Evolutionary conservation across 2,797 vertebrate species (phyloP), one percentile per base, ranked within the genome.

Genomic region (Monodelphis domestica): DNA sequence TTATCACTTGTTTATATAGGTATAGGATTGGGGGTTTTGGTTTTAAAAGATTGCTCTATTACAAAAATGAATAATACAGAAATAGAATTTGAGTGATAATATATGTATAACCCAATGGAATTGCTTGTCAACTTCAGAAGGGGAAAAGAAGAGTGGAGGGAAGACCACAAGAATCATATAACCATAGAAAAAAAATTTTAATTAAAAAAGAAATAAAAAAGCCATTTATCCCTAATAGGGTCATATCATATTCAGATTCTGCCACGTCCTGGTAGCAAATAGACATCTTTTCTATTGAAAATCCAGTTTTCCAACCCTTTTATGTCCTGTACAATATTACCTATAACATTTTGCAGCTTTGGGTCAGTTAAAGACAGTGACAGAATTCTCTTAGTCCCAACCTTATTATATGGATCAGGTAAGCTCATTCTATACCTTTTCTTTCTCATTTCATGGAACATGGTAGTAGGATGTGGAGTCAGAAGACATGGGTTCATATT

Each of bases 381-480:
- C 53, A 12, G 87, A 93, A 50, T 53, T 0, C 3, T 45, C 52
- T 53, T 29, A 55, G 0, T 50, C 6, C 24, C 29, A 53, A 3
- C 10, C 5, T 89, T 54, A 24, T 3, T 52, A 33, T 10, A 4
- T 88, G 54, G 38, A 45, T 89, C 12, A 0, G 50, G 90, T 90
- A 12, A 28, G 10, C 28, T 15, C 12, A 45, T 5, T 0, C 0
- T 0, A 1, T 12, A 38, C 87, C 70, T 45, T 59, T 5, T 2
- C 88, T 53, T 92, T 91, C 96, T 91, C 95, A 90, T 96, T 97
- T 78, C 9, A 5, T 78, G n/a, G 2, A 38, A 7, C n/a, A 45
- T 78, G 21, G 70, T 78, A 45, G 21, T n/a, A 14, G 33, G 14
- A 33, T 63, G 14, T 78, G 45, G 38, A 45, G 38, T 45, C 21